A percentile compares a stretch with the other conserved stretches of the same genome.
phyloP scores from a whole-genome alignment of 2,797 vertebrate species.

The Coregonus sp. region DNA sequence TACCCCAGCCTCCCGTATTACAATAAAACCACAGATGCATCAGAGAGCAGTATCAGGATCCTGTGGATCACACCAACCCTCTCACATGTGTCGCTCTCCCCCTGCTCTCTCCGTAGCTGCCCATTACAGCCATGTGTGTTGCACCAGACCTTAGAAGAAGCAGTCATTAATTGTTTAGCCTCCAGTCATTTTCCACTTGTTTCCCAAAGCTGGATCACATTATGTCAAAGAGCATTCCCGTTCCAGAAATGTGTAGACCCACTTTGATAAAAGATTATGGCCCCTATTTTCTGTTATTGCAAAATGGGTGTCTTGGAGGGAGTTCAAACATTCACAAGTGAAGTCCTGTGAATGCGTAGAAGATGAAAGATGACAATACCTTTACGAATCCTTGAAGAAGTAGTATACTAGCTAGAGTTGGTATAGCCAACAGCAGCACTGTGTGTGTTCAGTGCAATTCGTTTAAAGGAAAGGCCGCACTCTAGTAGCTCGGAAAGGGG shows the following conservation, averaged over 20 bases:
- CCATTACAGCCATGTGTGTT: conserved; percentile 65
- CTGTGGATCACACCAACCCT: conserved; percentile 10
- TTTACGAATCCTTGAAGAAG: conserved; percentile 14
- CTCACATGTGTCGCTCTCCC: conserved; percentile 37
- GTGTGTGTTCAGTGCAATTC: background rate
- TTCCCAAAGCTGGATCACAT: conserved; percentile 78
- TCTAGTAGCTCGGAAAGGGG: too few relatives aligned
- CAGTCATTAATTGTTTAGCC: conserved; percentile 75
- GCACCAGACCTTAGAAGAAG: conserved; percentile 65
- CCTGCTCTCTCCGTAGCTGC: conserved; percentile 61
- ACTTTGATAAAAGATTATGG: conserved; percentile 73
- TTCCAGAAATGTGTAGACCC: conserved; percentile 62
- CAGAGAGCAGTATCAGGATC: conserved; percentile 26
- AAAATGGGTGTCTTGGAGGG: conserved; percentile 51
- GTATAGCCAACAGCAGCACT: background rate
- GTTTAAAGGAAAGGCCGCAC: too few relatives aligned
- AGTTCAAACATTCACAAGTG: conserved; percentile 61
- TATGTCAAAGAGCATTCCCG: conserved; percentile 70
- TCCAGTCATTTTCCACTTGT: conserved; percentile 79
- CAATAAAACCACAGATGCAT: conserved; percentile 1
- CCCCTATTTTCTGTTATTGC: conserved; percentile 64
- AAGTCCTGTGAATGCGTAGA: conserved; percentile 45
- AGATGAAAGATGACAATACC: conserved; percentile 42
- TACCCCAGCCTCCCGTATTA: background rate
- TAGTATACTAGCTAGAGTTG: background rate